Base-by-base conservation (phyloP, 2,113 vertebrate species). In the Natator depressus region DNA sequence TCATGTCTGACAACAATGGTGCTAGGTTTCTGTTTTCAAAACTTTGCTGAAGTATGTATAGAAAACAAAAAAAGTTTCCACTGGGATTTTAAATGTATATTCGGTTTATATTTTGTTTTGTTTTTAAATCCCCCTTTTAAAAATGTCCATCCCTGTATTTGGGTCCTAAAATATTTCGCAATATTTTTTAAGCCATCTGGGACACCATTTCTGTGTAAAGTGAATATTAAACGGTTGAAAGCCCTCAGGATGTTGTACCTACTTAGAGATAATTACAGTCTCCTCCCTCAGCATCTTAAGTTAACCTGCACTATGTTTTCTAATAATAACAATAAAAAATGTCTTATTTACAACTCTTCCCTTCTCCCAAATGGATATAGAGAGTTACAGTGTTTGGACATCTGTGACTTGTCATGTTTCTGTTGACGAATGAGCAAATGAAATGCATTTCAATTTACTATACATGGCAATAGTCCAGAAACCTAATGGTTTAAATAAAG, bases 11-110 rank as follows among this genome's bases (percentile, higher is more conserved):
- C 38, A 69, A 69, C 35, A 46, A 76, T 47, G 24, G 1, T 47
- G 12, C 24, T 47, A 91, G 87, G 82, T 80, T 82, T 92, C 91
- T 91, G 46, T 65, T 86, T 94, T 65, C 27, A 87, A 86, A 91
- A 62, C 25, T 13, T 80, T 47, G 83, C 8, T 29, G 38, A 91
- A 84, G 91, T 59, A n/a, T 95, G 94, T 96, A 72, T 2, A 91
- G 46, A 85, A 82, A 89, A 75, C 19, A 8, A 13, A 4, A 4
- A 76, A 62, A 55, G 50, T 85, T 92, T 47, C 0, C 12, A 80
- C 76, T 91, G 76, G 55, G 62, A 85, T 13, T 78, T 78, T 47
- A 47, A 38, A 38, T 38, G 35, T 22, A 38, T 72, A 38, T 72
- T 38, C 22, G 65, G 16, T 76, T 76, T 76, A 31, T 69, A 69